Conservation (phyloP, 2,113 vertebrate species). For the Podilymbus podiceps region DNA sequence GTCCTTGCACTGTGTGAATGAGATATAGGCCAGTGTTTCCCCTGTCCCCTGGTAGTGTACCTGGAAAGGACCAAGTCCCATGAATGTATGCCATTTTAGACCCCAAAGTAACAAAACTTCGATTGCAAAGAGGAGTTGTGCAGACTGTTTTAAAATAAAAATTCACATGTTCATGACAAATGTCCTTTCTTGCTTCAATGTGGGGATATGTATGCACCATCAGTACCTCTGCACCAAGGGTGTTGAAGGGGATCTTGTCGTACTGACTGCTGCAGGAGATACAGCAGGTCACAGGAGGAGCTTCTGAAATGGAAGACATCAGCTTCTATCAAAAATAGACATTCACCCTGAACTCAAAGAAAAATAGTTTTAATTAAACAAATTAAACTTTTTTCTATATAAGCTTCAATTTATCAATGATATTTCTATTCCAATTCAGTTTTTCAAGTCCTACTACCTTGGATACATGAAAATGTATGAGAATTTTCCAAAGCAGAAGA, state of each 20-base stretch:
- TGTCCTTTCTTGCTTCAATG: neutral
- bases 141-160: neutral
- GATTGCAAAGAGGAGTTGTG: neutral
- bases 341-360: rapidly evolving
- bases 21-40: neutral
- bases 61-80: neutral
- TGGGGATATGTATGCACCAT: neutral
- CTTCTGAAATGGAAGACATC: neutral
- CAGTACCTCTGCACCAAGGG: neutral
- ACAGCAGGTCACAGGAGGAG: neutral
- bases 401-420: neutral
- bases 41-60: neutral
- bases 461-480: neutral
- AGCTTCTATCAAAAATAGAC: neutral
- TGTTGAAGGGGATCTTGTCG: neutral
- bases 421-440: neutral
- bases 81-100: neutral
- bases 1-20: rapidly evolving
- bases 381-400: neutral
- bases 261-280: neutral
- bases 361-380: neutral
- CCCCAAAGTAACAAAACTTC: neutral
- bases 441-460: neutral
- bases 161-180: rapidly evolving
- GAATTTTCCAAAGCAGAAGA: neutral